Evolutionary conservation across 2,888 invertebrate species (phyloP).

Genomic region (Drosophila sordidula): DNA sequence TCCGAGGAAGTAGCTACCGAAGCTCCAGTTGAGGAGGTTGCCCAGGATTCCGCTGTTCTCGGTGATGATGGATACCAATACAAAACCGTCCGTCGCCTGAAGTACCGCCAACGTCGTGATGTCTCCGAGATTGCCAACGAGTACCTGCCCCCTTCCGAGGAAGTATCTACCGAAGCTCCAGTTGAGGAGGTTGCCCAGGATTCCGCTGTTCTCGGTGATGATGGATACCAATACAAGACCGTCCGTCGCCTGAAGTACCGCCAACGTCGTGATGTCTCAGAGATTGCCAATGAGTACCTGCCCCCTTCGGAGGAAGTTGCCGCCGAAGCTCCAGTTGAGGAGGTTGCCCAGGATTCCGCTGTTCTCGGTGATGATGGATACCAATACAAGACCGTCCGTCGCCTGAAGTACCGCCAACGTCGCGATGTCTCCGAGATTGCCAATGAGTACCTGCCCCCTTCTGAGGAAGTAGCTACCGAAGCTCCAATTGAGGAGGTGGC

Average conservation of each 20-base stretch:
- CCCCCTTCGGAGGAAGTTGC: slow-evolving; percentile 37
- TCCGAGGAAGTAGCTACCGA: slow-evolving; percentile 30
- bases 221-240: slow-evolving; percentile 70
- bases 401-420: slow-evolving; percentile 63
- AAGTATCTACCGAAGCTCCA: slow-evolving; percentile 32
- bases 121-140: slow-evolving; percentile 59
- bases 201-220: slow-evolving; percentile 47
- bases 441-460: slow-evolving; percentile 54
- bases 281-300: slow-evolving; percentile 52
- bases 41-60: slow-evolving; percentile 49
- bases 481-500: slow-evolving; percentile 36
- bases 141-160: slow-evolving; percentile 61
- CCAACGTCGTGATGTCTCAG: slow-evolving; percentile 64
- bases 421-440: slow-evolving; percentile 65
- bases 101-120: slow-evolving; percentile 64
- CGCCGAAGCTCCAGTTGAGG: slow-evolving; percentile 8
- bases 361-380: slow-evolving; percentile 56
- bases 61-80: slow-evolving; percentile 57
- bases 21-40: slow-evolving; percentile 24
- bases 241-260: slow-evolving; percentile 65
- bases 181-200: slow-evolving; percentile 32
- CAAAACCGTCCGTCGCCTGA: slow-evolving; percentile 59
- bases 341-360: slow-evolving; percentile 45
- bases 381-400: slow-evolving; percentile 66
- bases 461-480: slow-evolving; percentile 44